phyloP scores from a whole-genome alignment of 1,140 invertebrate genomes.

The Drosophila burlai region DNA sequence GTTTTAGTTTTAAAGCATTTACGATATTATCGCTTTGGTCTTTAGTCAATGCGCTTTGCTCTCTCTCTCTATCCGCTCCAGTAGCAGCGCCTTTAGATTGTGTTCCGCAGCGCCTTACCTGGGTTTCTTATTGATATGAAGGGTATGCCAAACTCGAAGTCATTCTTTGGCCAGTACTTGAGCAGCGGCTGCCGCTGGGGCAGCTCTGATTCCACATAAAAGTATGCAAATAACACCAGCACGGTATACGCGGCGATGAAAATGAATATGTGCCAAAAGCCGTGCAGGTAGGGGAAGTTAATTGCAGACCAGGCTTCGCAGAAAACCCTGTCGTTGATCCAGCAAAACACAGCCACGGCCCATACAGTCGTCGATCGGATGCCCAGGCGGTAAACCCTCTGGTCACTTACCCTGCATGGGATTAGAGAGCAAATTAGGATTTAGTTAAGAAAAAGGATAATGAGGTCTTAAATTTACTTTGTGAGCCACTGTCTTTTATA shows the following conservation, averaged over 20 bases:
- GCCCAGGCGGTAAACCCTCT: conserved; percentile 89
- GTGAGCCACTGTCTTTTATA: neutral
- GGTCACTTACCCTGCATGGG: conserved; percentile 87
- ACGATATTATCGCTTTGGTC: conserved; percentile 37
- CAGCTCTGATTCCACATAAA: conserved; percentile 90
- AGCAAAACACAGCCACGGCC: conserved; percentile 90
- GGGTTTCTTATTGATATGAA: conserved; percentile 89
- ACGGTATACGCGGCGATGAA: conserved; percentile 91
- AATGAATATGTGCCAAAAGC: conserved; percentile 92
- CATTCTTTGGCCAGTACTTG: conserved; percentile 91
- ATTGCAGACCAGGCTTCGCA: conserved; percentile 91
- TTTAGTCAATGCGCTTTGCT: conserved; percentile 33
- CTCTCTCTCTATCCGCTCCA: conserved; percentile 13
- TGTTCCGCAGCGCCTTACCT: conserved; percentile 70
- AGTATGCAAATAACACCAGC: conserved; percentile 91
- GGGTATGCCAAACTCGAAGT: conserved; percentile 91
- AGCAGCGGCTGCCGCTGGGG: conserved; percentile 90
- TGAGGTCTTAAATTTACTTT: neutral
- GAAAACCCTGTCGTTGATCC: conserved; percentile 92
- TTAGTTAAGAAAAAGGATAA: neutral
- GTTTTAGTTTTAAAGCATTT: conserved; percentile 54
- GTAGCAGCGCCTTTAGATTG: conserved; percentile 53
- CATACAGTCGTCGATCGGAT: conserved; percentile 89
- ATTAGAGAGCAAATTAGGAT: conserved; percentile 41
- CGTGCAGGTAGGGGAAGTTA: conserved; percentile 92